phyloP scores from a whole-genome alignment of 2,797 vertebrate genomes.

The Eupleurogrammus muticus region DNA sequence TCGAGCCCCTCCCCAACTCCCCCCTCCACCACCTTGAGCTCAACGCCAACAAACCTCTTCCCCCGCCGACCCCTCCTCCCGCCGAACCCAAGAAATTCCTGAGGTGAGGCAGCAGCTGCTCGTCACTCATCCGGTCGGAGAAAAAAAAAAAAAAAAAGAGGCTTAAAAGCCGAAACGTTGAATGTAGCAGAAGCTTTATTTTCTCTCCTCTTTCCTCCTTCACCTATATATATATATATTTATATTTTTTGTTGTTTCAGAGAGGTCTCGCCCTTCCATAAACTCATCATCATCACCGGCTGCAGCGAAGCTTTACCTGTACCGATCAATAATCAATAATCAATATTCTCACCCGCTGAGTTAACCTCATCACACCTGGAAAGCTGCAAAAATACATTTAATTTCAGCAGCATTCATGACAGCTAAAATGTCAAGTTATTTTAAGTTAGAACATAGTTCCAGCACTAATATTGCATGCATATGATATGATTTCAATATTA shows the following conservation, averaged over 20 bases:
- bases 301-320: slow-evolving; percentile 5
- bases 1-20: slow-evolving; percentile 98
- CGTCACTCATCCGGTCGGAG: slow-evolving; percentile 51
- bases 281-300: slow-evolving; percentile 33
- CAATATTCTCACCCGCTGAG: too few relatives aligned
- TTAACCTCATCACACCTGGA: too few relatives aligned
- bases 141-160: neutral
- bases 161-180: slow-evolving; percentile 13
- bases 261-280: slow-evolving; percentile 17
- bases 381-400: too few relatives aligned
- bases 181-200: too few relatives aligned
- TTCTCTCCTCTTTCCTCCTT: too few relatives aligned
- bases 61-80: slow-evolving; percentile 95
- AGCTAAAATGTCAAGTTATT: too few relatives aligned
- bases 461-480: too few relatives aligned
- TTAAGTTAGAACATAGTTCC: too few relatives aligned
- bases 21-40: slow-evolving; percentile 96
- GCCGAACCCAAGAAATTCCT: slow-evolving; percentile 98
- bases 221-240: too few relatives aligned
- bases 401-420: too few relatives aligned
- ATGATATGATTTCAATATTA: too few relatives aligned
- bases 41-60: slow-evolving; percentile 98
- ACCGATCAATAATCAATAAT: slow-evolving; percentile 1
- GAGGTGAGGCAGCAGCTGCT: slow-evolving; percentile 89
- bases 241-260: neutral